Evolutionary conservation across 2,888 invertebrate genomes (phyloP).

Genomic region (Macaria notata): DNA sequence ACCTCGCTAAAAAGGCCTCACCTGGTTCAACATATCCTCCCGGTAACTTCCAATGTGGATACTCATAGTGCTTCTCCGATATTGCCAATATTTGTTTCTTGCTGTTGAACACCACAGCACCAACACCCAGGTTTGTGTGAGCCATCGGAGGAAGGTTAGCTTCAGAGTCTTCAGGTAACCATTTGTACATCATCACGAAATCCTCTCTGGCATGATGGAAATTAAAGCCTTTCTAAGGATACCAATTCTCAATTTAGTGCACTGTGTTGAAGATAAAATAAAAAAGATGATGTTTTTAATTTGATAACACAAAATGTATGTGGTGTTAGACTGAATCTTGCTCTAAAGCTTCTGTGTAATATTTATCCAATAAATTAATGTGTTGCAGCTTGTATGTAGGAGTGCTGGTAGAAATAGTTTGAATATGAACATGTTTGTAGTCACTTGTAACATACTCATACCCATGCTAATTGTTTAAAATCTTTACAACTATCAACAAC

Average conservation of each 20-base stretch:
- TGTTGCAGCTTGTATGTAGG: too few species aligned
- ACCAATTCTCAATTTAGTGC: conserved; percentile 42
- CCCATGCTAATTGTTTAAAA: too few species aligned
- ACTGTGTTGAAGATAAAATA: background rate
- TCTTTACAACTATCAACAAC: too few species aligned
- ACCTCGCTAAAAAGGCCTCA: conserved; percentile 45
- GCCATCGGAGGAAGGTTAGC: conserved; percentile 88
- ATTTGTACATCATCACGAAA: conserved; percentile 90
- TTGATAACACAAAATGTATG: too few species aligned
- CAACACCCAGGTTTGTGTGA: conserved; percentile 91
- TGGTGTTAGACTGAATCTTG: too few species aligned
- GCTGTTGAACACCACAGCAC: conserved; percentile 92
- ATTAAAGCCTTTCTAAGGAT: conserved; percentile 89
- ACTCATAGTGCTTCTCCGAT: conserved; percentile 86
- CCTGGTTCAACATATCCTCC: conserved; percentile 95
- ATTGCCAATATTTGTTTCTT: conserved; percentile 89
- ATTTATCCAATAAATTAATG: too few species aligned
- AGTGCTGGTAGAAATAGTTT: too few species aligned
- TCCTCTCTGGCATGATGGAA: conserved; percentile 94
- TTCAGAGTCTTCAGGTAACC: conserved; percentile 86
- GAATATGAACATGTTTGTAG: too few species aligned
- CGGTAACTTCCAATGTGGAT: conserved; percentile 93
- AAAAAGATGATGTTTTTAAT: too few species aligned
- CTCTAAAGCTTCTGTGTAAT: too few species aligned
- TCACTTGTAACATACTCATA: too few species aligned